Conservation (phyloP, 2,797 vertebrate genomes). For the Taeniopygia guttata region DNA sequence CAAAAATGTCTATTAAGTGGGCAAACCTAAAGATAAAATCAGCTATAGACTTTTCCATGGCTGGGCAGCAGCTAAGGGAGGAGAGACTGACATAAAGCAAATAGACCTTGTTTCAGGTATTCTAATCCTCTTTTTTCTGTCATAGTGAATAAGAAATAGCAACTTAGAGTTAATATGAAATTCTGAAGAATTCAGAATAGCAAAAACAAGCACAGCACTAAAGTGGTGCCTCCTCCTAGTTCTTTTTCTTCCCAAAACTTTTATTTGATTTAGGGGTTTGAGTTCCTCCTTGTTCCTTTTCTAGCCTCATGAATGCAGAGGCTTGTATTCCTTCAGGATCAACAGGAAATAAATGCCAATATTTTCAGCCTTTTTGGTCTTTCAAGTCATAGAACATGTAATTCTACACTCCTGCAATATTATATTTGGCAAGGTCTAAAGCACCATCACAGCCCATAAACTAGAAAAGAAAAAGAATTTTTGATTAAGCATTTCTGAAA, state of each 20-base stretch:
- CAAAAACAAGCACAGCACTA: background rate
- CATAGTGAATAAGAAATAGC: background rate
- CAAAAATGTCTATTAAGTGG: rapidly evolving
- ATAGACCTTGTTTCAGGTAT: background rate
- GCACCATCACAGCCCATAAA: background rate
- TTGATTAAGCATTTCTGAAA: background rate
- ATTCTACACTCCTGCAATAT: background rate
- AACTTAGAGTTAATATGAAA: background rate
- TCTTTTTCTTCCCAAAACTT: background rate
- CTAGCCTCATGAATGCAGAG: constrained; percentile 8
- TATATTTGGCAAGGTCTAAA: constrained; percentile 31
- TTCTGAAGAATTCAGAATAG: background rate
- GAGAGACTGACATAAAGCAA: background rate
- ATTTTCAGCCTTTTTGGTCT: background rate
- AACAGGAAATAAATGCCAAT: background rate
- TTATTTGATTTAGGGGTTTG: background rate
- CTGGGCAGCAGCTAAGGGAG: background rate
- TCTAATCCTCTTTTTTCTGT: background rate
- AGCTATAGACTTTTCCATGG: background rate
- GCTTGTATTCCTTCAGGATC: constrained; percentile 16
- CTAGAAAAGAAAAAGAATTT: constrained; percentile 14
- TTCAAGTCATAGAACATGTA: background rate
- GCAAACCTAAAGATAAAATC: background rate
- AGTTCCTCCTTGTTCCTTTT: background rate
- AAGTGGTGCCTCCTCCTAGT: background rate